phyloP scores from a whole-genome alignment of 2,113 vertebrate genomes.

The Porphyrio hochstetteri region DNA sequence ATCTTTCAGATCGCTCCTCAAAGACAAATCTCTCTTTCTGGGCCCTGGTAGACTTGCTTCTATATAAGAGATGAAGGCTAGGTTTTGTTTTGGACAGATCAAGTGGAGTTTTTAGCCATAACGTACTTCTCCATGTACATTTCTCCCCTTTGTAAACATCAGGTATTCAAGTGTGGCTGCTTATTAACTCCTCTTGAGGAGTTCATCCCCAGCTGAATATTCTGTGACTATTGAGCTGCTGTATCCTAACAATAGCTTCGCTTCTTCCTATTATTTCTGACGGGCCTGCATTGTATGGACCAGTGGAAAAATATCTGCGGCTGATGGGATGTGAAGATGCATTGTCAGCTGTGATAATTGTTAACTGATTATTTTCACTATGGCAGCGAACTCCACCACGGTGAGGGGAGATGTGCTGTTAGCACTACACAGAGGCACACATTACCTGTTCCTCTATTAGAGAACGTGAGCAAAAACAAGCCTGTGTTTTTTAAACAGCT shows the following conservation, averaged over 20 bases:
- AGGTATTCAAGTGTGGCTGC: not conserved
- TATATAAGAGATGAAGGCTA: not conserved
- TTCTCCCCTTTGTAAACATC: conserved; percentile 15
- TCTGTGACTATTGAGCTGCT: not conserved
- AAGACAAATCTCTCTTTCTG: conserved; percentile 36
- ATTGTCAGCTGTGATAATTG: not conserved
- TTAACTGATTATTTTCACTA: not conserved
- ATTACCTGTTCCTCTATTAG: not conserved
- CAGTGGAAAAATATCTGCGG: not conserved
- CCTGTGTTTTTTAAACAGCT: not conserved
- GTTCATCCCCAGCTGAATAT: not conserved
- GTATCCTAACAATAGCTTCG: not conserved
- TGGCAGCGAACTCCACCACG: rapidly evolving
- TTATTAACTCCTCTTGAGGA: conserved; percentile 20
- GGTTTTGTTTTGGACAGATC: conserved; percentile 5
- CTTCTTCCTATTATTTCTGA: not conserved
- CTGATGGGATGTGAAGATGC: not conserved
- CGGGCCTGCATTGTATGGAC: not conserved
- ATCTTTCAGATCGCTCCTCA: conserved; percentile 58
- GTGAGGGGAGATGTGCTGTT: not conserved
- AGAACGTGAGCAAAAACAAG: not conserved
- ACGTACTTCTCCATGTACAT: not conserved
- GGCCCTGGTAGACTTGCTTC: not conserved
- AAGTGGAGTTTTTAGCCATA: not conserved
- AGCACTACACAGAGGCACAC: rapidly evolving